These are phyloP conservation scores for Lepisosteus osseus DNA, from an alignment of 2,113 vertebrate species.

Conservation along the genomic window DNA sequence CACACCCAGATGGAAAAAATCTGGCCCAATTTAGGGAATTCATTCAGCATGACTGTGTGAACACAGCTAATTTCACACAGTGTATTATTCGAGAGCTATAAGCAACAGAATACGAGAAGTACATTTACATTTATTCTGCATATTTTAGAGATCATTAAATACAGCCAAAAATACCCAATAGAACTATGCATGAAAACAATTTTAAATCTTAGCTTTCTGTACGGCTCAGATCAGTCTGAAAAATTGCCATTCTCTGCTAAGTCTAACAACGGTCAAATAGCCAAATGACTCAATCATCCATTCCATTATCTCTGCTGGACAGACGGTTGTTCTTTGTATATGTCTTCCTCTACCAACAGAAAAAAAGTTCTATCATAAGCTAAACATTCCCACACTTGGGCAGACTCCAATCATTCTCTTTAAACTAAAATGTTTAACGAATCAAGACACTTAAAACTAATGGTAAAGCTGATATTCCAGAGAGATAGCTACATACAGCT, in stretches of 20 bases:
- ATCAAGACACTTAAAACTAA: slow-evolving; percentile 2
- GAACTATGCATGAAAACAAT: no score
- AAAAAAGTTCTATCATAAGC: slow-evolving; percentile 7
- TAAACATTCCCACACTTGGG: slow-evolving; percentile 5
- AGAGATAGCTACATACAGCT: not conserved
- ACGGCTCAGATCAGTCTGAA: no score
- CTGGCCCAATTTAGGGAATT: no score
- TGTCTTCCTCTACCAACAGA: not conserved
- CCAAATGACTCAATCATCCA: slow-evolving; percentile 3
- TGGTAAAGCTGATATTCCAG: not conserved
- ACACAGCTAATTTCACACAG: no score
- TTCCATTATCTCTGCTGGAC: slow-evolving; percentile 6
- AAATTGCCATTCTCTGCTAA: not conserved
- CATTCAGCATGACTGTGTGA: no score
- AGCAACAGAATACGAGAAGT: no score
- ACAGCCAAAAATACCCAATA: no score
- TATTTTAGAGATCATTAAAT: no score
- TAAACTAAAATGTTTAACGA: slow-evolving; percentile 15
- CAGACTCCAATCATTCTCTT: slow-evolving; percentile 3
- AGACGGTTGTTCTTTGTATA: not conserved
- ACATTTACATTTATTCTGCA: no score
- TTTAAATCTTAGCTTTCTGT: no score
- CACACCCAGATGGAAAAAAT: no score
- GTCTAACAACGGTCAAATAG: not conserved
- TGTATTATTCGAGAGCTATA: no score